Percentiles rank a stretch among this genome's conserved stretches.
Conservation (phyloP, 2,888 invertebrate species). For the Palloptera scutellata region DNA sequence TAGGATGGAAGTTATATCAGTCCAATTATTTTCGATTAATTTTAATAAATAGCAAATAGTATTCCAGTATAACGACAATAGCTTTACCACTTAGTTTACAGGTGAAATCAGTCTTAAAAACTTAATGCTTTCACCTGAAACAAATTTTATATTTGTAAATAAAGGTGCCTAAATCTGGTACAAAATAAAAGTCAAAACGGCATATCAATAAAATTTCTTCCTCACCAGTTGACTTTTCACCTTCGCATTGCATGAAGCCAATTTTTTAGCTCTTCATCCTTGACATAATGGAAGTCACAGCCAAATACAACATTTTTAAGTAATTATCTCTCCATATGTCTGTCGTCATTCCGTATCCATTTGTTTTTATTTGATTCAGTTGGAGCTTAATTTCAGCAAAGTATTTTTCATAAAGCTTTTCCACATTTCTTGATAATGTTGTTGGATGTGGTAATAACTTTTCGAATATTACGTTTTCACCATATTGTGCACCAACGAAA, state of each 20-base stretch:
- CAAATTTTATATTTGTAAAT: background rate
- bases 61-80: conserved; percentile 34
- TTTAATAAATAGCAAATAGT: conserved; percentile 22
- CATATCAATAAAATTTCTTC: background rate
- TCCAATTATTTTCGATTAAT: conserved; percentile 29
- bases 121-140: conserved; percentile 24
- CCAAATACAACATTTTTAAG: conserved; percentile 21
- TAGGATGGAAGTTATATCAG: conserved; percentile 3
- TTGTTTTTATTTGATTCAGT: conserved; percentile 14
- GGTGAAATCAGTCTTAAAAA: conserved; percentile 20
- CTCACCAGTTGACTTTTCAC: conserved; percentile 19
- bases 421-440: background rate
- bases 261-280: conserved; percentile 6
- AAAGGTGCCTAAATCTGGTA: background rate
- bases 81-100: conserved; percentile 13
- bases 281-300: conserved; percentile 22
- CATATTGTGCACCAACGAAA: background rate
- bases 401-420: conserved; percentile 4
- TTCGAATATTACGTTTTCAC: background rate
- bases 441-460: background rate
- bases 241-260: conserved; percentile 17
- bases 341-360: conserved; percentile 20
- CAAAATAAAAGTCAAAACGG: background rate
- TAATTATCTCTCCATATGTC: conserved; percentile 25
- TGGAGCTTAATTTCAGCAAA: background rate